Percentiles rank a stretch among this genome's conserved stretches.
Conservation (phyloP, 2,113 vertebrate species). For the Stegastes partitus region DNA sequence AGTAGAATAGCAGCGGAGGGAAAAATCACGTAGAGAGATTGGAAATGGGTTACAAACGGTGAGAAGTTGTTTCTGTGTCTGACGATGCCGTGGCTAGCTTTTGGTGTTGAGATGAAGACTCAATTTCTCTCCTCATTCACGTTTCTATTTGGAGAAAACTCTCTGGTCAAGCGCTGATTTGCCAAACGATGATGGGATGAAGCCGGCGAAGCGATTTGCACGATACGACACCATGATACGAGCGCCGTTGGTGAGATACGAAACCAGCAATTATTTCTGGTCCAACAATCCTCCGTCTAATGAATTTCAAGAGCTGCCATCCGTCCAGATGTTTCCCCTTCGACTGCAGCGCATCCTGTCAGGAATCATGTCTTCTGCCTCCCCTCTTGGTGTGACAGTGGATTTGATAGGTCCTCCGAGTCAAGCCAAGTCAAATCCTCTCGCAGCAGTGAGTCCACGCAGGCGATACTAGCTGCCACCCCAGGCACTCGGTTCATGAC, state of each 20-base stretch:
- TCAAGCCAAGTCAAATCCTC: slow-evolving; percentile 56
- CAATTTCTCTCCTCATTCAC: neutral
- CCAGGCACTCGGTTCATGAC: slow-evolving; percentile 34
- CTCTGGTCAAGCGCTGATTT: neutral
- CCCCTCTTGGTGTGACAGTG: slow-evolving; percentile 49
- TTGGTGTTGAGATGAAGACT: slow-evolving; percentile 3
- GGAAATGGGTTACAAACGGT: neutral
- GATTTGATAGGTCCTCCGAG: slow-evolving; percentile 66
- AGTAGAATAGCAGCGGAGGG: slow-evolving; percentile 11
- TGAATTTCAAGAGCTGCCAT: slow-evolving; percentile 24
- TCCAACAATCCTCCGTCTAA: slow-evolving; percentile 16
- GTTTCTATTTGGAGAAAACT: slow-evolving; percentile 13
- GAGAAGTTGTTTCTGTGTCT: neutral
- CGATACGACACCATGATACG: slow-evolving; percentile 1
- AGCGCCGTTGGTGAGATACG: neutral
- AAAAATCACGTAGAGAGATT: neutral
- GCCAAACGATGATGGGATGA: neutral
- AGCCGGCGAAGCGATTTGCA: slow-evolving; percentile 2
- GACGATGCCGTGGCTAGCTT: slow-evolving; percentile 7
- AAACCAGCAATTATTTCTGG: slow-evolving; percentile 27
- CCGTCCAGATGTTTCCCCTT: slow-evolving; percentile 15
- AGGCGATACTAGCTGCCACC: slow-evolving; percentile 53
- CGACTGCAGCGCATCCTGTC: slow-evolving; percentile 22
- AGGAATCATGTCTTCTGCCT: slow-evolving; percentile 41
- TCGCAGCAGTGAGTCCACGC: slow-evolving; percentile 38